Conservation (phyloP, 92 coral and sea anemone species). For the Epizoanthus rinbou region DNA sequence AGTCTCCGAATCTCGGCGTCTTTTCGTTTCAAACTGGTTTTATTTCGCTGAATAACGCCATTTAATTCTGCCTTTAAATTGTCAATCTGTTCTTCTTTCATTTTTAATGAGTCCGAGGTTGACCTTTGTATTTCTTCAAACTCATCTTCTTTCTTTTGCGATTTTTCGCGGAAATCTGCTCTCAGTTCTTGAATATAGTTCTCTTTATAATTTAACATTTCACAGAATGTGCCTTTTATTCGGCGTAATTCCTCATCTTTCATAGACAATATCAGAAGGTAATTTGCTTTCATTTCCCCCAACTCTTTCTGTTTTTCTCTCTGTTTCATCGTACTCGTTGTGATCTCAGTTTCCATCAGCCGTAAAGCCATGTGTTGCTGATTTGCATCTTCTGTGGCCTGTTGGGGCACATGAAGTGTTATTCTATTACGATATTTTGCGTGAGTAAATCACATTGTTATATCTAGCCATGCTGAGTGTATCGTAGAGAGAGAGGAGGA, state of each 20-base stretch:
- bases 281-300: slow-evolving; percentile 5
- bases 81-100: slow-evolving; percentile 6
- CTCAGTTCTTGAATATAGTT: slow-evolving; percentile 11
- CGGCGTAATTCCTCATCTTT: slow-evolving; percentile 4
- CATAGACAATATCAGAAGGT: not conserved
- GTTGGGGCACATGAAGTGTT: not conserved
- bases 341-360: not conserved
- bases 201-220: not conserved
- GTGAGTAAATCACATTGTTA: too few species aligned
- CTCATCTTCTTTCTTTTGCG: slow-evolving; percentile 10
- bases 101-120: not conserved
- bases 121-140: slow-evolving; percentile 7
- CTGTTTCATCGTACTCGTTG: not conserved
- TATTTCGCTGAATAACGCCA: not conserved
- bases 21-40: not conserved
- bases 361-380: not conserved
- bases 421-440: not conserved
- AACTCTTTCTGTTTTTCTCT: slow-evolving; percentile 19
- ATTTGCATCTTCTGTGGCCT: not conserved
- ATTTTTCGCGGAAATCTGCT: not conserved
- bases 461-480: too few species aligned
- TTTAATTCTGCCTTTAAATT: slow-evolving; percentile 2
- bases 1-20: slow-evolving; percentile 15
- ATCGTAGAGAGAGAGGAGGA: too few species aligned
- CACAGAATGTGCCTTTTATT: not conserved